Percentiles rank a stretch among this genome's conserved stretches.
These are phyloP conservation scores for Lithophane semibrunnea DNA, from an alignment of 2,888 invertebrate species.

Conservation along the genomic window DNA sequence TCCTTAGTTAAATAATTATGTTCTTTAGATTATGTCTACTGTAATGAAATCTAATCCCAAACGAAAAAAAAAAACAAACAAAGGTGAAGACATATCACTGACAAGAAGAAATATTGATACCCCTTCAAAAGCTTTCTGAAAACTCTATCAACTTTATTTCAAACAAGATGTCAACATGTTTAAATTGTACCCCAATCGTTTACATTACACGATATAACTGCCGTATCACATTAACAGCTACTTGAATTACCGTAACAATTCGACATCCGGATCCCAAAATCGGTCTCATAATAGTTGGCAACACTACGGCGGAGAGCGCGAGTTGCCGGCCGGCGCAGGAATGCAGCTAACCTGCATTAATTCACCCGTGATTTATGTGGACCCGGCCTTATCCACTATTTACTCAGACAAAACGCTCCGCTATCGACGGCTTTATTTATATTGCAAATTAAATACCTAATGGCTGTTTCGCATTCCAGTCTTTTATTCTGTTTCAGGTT, in stretches of 20 bases:
- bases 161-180: slow-evolving; percentile 10
- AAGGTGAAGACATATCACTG: not conserved
- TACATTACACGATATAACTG: not conserved
- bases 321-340: slow-evolving; percentile 72
- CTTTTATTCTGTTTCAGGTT: slow-evolving; percentile 44
- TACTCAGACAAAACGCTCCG: slow-evolving; percentile 64
- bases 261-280: slow-evolving; percentile 52
- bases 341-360: slow-evolving; percentile 78
- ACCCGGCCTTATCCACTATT: slow-evolving; percentile 65
- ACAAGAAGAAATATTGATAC: not conserved
- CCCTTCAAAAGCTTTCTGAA: not conserved
- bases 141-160: not conserved
- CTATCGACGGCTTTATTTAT: slow-evolving; percentile 63
- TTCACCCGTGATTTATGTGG: slow-evolving; percentile 71
- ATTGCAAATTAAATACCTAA: slow-evolving; percentile 57
- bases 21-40: not conserved
- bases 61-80: not conserved
- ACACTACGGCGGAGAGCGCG: slow-evolving; percentile 45
- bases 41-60: not conserved
- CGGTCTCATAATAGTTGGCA: slow-evolving; percentile 55
- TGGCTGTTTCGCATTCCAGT: slow-evolving; percentile 50
- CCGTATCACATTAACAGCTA: slow-evolving; percentile 8
- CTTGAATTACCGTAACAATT: slow-evolving; percentile 20
- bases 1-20: not conserved
- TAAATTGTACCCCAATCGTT: slow-evolving; percentile 8